Conservation (phyloP, 2,888 invertebrate species). For the Drosophila fungiperda region DNA sequence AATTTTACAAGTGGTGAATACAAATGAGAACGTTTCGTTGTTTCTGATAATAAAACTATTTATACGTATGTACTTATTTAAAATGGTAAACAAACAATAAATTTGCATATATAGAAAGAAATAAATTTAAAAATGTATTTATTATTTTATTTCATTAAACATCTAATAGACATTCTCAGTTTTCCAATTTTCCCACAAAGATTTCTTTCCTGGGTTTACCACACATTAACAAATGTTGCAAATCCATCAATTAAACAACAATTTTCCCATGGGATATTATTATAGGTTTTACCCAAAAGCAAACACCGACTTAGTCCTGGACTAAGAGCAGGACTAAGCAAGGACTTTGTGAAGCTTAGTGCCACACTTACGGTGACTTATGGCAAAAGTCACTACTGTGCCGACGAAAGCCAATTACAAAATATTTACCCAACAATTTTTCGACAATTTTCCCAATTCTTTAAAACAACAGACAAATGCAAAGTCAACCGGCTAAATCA, state of each 20-base stretch:
- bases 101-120: background rate
- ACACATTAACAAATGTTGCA: slow-evolving; percentile 36
- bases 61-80: background rate
- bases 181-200: slow-evolving; percentile 23
- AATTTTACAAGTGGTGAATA: background rate
- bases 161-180: background rate
- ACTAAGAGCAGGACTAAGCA: slow-evolving; percentile 19
- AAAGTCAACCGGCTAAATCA: slow-evolving; percentile 56
- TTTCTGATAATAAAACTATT: slow-evolving; percentile 11
- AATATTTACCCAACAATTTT: slow-evolving; percentile 69
- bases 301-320: slow-evolving; percentile 33
- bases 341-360: slow-evolving; percentile 33
- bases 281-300: slow-evolving; percentile 37
- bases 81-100: background rate
- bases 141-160: background rate
- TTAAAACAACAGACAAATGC: slow-evolving; percentile 45
- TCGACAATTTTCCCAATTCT: slow-evolving; percentile 63
- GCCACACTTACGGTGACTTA: slow-evolving; percentile 41
- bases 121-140: background rate
- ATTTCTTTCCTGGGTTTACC: slow-evolving; percentile 44
- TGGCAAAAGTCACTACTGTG: slow-evolving; percentile 48
- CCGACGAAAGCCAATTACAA: slow-evolving; percentile 68
- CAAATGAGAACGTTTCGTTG: background rate
- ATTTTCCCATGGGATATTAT: slow-evolving; percentile 18
- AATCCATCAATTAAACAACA: slow-evolving; percentile 41